Conservation (phyloP, 2,888 invertebrate species). For the Oxyteleia sp. region DNA sequence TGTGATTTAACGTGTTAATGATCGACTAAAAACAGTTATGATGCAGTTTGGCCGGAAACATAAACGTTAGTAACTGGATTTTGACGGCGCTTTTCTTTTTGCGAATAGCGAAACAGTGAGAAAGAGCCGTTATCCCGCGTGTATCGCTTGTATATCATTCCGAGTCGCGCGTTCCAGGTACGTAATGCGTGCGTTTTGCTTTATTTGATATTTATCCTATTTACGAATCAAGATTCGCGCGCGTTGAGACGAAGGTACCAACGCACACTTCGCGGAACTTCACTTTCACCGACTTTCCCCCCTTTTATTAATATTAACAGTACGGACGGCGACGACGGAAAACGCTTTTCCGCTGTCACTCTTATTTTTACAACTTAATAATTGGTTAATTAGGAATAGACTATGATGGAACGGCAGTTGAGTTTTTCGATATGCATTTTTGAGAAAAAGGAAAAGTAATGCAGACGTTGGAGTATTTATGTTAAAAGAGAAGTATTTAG, state of each 20-base stretch:
- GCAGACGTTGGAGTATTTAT: too few species aligned
- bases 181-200: slow-evolving; percentile 26
- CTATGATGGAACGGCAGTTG: neutral
- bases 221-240: slow-evolving; percentile 35
- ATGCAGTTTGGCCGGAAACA: slow-evolving; percentile 52
- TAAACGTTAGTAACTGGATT: slow-evolving; percentile 66
- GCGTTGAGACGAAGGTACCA: slow-evolving; percentile 74
- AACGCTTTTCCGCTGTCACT: slow-evolving; percentile 31
- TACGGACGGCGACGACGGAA: slow-evolving; percentile 3
- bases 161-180: slow-evolving; percentile 42
- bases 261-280: slow-evolving; percentile 85
- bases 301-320: slow-evolving; percentile 35
- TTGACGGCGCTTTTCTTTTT: slow-evolving; percentile 60
- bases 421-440: too few species aligned
- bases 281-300: slow-evolving; percentile 85
- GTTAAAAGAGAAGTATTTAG: too few species aligned
- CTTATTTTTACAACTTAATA: neutral
- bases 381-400: neutral
- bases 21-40: slow-evolving; percentile 54
- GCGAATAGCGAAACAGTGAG: slow-evolving; percentile 28
- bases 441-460: too few species aligned
- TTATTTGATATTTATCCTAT: slow-evolving; percentile 55
- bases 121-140: slow-evolving; percentile 57
- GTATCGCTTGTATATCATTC: slow-evolving; percentile 46
- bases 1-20: slow-evolving; percentile 54